phyloP scores from a whole-genome alignment of 2,113 vertebrate genomes.

The Eleginops maclovinus region DNA sequence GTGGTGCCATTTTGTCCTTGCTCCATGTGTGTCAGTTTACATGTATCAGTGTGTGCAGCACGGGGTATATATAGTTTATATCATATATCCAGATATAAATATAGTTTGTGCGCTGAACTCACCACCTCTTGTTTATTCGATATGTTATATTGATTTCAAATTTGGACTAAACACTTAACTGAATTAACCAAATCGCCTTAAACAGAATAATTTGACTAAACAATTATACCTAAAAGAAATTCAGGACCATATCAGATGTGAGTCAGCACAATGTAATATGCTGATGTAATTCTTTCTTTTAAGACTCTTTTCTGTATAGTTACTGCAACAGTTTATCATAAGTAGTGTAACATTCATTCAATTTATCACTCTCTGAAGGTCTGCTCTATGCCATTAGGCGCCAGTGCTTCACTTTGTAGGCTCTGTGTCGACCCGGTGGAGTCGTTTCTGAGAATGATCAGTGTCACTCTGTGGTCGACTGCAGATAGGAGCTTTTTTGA shows the following conservation, averaged over 20 bases:
- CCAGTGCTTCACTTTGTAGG: not conserved
- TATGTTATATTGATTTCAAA: not conserved
- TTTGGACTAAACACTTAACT: not conserved
- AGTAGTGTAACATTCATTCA: too few species aligned
- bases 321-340: not conserved
- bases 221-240: not conserved
- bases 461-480: constrained; percentile 18
- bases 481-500: constrained; percentile 67
- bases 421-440: not conserved
- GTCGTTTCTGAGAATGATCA: constrained; percentile 52
- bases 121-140: not conserved
- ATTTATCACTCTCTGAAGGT: not conserved
- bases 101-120: not conserved
- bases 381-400: not conserved
- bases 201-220: not conserved
- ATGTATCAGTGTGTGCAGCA: not conserved
- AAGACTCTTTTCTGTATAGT: too few species aligned
- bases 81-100: not conserved
- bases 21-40: not conserved
- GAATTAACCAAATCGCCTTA: not conserved
- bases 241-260: not conserved
- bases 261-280: not conserved
- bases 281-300: not conserved
- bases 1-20: not conserved
- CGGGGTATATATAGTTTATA: not conserved